These are phyloP conservation scores for Aphelinus atriplicis DNA, from an alignment of 1,140 invertebrate genomes.

Conservation along the genomic window DNA sequence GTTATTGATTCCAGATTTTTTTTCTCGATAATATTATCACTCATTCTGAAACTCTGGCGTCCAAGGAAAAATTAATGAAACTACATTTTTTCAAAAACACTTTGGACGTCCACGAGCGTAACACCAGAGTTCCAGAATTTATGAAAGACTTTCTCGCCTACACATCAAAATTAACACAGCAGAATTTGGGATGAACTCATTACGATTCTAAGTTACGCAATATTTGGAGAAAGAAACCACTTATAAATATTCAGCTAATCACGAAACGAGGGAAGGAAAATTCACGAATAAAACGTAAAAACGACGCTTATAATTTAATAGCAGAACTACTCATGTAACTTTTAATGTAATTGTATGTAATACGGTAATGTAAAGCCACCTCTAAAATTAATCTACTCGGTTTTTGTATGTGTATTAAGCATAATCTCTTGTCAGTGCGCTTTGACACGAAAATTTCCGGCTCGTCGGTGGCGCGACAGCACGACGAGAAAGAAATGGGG, in stretches of 20 bases:
- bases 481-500: conserved; percentile 3
- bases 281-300: conserved; percentile 41
- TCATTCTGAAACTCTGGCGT: no score
- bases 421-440: conserved; percentile 49
- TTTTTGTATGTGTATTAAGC: conserved; percentile 53
- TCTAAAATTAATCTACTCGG: conserved; percentile 52
- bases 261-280: not conserved
- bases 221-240: not conserved
- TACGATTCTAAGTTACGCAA: conserved; percentile 13
- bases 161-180: no score
- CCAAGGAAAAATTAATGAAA: no score
- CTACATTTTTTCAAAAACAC: no score
- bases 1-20: no score
- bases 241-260: not conserved
- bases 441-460: conserved; percentile 43
- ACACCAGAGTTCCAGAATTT: no score
- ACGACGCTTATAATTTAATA: conserved; percentile 60
- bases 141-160: no score
- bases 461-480: conserved; percentile 35
- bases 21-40: no score
- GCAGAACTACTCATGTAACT: conserved; percentile 56
- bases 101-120: no score
- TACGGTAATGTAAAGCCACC: conserved; percentile 55
- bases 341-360: conserved; percentile 59
- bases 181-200: no score